Evolutionary conservation across 2,888 invertebrate species (phyloP).

Genomic region (Leptinotarsa tumamoca): DNA sequence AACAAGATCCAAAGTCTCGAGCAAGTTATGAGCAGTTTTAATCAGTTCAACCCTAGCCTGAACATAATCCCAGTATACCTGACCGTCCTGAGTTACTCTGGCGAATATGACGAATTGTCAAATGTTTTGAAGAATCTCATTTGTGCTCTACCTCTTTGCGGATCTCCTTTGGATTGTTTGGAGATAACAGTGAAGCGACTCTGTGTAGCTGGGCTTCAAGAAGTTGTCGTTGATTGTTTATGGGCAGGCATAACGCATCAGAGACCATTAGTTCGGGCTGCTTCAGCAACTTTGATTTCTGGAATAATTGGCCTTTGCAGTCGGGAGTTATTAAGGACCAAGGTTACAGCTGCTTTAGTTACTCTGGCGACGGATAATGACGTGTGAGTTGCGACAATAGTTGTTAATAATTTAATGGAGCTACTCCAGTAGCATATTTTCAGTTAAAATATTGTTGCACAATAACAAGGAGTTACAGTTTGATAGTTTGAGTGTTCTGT

Average conservation of each 20-base stretch:
- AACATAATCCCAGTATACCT: conserved; percentile 74
- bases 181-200: conserved; percentile 63
- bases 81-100: conserved; percentile 70
- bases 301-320: conserved; percentile 69
- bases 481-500: too few relatives aligned
- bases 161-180: conserved; percentile 67
- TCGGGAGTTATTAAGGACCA: conserved; percentile 70
- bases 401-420: background rate
- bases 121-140: conserved; percentile 72
- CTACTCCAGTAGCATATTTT: background rate
- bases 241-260: conserved; percentile 79
- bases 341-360: conserved; percentile 77
- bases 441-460: too few relatives aligned
- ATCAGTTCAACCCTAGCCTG: conserved; percentile 70
- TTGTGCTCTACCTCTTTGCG: conserved; percentile 69
- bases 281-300: conserved; percentile 73
- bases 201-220: conserved; percentile 63
- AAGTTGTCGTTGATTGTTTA: conserved; percentile 71
- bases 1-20: conserved; percentile 73
- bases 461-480: too few relatives aligned
- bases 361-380: conserved; percentile 78
- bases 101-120: conserved; percentile 64
- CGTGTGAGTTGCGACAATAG: conserved; percentile 67
- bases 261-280: conserved; percentile 71
- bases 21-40: conserved; percentile 72